phyloP scores from a whole-genome alignment of 2,888 invertebrate species.

The Pseudococcus viburni region DNA sequence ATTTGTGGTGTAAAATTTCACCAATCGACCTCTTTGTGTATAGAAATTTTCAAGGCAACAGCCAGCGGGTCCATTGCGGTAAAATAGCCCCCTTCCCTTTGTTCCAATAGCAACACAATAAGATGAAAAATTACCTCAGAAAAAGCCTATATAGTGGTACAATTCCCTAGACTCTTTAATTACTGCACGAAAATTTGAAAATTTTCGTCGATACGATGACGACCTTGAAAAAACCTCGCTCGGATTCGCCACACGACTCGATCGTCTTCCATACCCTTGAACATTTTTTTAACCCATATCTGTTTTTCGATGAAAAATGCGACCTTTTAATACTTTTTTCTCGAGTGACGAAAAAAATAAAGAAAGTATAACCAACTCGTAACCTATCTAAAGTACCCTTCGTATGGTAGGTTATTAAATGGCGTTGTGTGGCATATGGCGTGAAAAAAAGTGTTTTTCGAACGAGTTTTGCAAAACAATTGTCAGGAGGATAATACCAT shows the following conservation, averaged over 20 bases:
- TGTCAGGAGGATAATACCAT: slow-evolving; percentile 12
- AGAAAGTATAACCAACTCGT: neutral
- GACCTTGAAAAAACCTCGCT: neutral
- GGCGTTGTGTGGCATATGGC: neutral
- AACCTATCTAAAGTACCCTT: slow-evolving; percentile 12
- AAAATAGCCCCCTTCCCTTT: neutral
- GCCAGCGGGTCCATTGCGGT: neutral
- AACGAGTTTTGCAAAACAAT: neutral
- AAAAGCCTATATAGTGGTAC: neutral
- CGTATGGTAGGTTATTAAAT: neutral
- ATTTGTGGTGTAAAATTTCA: neutral
- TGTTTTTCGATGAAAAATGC: neutral
- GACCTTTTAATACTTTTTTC: slow-evolving; percentile 1
- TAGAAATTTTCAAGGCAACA: neutral
- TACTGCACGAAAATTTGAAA: slow-evolving; percentile 18
- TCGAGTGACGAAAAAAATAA: neutral
- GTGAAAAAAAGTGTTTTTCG: neutral
- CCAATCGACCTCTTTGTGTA: neutral
- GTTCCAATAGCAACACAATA: neutral
- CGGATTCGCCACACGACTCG: neutral
- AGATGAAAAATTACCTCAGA: slow-evolving; percentile 3
- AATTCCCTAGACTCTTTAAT: slow-evolving; percentile 7
- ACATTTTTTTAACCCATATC: neutral
- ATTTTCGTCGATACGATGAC: neutral
- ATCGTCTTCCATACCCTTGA: neutral